Base-by-base conservation (phyloP, 2,113 vertebrate species). In the Lagenorhynchus albirostris region DNA sequence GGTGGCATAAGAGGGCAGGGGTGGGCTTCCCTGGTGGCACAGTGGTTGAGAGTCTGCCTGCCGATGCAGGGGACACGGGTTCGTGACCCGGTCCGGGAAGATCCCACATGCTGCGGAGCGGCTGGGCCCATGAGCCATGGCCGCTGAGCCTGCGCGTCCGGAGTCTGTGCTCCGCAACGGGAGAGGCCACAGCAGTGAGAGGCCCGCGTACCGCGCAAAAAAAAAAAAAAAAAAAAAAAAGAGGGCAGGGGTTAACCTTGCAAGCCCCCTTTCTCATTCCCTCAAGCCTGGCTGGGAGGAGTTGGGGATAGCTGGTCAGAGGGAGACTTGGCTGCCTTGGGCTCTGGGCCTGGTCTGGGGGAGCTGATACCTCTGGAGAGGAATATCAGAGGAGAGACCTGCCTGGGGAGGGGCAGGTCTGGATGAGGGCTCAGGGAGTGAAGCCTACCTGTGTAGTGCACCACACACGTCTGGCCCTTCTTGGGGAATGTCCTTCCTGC, bases 401-500 rank as follows among this genome's bases (percentile, higher is more conserved):
- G 41, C 73, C 47, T 50, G 23, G 41, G 68, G 21, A 89, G 33
- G 29, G 68, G 38, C 50, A 87, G 73, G 63, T 18, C 50, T 80
- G 68, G 33, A n/a, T 7, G n/a, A 50, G 13, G 63, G 26, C 31
- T 5, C 9, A 76, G 58, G 44, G 63, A 47, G 12, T 0, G 3
- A 88, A n/a, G 60, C 98, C 99, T 99, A 99, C 99, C 99, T 99
- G 99, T 99, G 98, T 99, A 99, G 98, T 99, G 99, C 91, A 99
- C 99, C 94, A 99, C 99, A 91, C 99, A 99, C 0, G 99, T 99
- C 99, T 99, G 99, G 84, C 99, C 99, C 99, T 99, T 99, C 99
- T 99, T 99, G 93, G 99, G 99, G 98, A 99, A 99, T 25, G 99
- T 99, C 98, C 99, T 99, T 98, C 99, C 99, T 99, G 99, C 98